Base-by-base conservation (phyloP, 1,140 invertebrate species). In the Cylas formicarius region DNA sequence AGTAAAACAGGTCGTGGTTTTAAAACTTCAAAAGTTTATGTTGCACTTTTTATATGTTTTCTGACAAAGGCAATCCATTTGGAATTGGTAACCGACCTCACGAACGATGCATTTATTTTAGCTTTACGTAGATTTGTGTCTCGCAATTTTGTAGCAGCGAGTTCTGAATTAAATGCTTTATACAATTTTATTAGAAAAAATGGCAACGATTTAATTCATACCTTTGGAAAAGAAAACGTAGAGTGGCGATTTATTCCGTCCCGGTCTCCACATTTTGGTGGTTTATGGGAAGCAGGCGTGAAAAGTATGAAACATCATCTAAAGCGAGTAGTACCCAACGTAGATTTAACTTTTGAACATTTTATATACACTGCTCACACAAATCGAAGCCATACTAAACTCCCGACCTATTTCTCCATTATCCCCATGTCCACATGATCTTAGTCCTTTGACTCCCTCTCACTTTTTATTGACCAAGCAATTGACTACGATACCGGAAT, bases 161-260 rank as follows among this genome's bases (percentile, higher is more conserved):
- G n/a, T n/a, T n/a, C n/a, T n/a, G n/a, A n/a, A n/a, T n/a, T n/a
- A n/a, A n/a, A n/a, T n/a, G n/a, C n/a, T n/a, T n/a, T n/a, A n/a
- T n/a, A n/a, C n/a, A n/a, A n/a, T n/a, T n/a, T n/a, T n/a, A n/a
- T n/a, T n/a, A n/a, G n/a, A n/a, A n/a, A n/a, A n/a, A n/a, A n/a
- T n/a, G n/a, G n/a, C n/a, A n/a, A n/a, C n/a, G n/a, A n/a, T n/a
- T n/a, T n/a, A n/a, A n/a, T n/a, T n/a, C n/a, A n/a, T n/a, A n/a
- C n/a, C n/a, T n/a, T n/a, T n/a, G n/a, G n/a, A n/a, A n/a, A n/a
- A n/a, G n/a, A n/a, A n/a, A n/a, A n/a, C n/a, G n/a, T 34, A 8
- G 17, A 14, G 10, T 72, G 69, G 67, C 38, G 64, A 18, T 68
- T 72, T 45, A 68, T 65, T 40, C 67, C 69, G 1, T 61, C 70